Conservation (phyloP, 1,140 invertebrate species). For the Leptonema lineaticorne region DNA sequence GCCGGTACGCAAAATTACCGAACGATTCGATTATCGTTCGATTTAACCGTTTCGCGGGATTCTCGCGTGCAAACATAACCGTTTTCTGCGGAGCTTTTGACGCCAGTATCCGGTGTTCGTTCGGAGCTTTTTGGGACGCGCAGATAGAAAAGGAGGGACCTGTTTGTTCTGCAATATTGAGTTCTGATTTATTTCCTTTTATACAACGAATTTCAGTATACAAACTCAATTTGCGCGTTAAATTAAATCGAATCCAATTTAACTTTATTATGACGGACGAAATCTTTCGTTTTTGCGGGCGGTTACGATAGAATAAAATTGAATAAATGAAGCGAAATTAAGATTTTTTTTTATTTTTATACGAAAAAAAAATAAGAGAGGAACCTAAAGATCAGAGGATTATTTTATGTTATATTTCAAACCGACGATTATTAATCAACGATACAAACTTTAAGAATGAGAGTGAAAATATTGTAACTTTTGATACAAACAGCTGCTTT, state of each 20-base stretch:
- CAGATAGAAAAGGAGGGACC: not conserved
- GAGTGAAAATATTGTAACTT: no score
- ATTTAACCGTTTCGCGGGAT: slow-evolving; percentile 9
- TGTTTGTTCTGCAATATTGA: slow-evolving; percentile 23
- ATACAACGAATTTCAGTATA: slow-evolving; percentile 14
- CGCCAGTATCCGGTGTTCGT: not conserved
- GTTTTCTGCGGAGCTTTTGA: not conserved
- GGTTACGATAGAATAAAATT: not conserved
- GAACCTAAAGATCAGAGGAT: no score
- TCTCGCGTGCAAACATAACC: slow-evolving; percentile 3
- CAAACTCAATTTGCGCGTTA: slow-evolving; percentile 24
- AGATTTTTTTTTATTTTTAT: no score
- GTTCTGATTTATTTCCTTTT: slow-evolving; percentile 26
- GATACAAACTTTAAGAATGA: no score
- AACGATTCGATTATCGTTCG: not conserved
- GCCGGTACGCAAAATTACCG: no score
- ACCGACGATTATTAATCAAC: no score
- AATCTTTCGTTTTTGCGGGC: slow-evolving; percentile 1
- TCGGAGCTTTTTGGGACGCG: not conserved
- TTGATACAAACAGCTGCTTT: no score
- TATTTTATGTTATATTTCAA: no score
- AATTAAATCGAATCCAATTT: slow-evolving; percentile 27
- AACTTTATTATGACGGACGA: slow-evolving; percentile 21
- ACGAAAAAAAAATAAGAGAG: no score
- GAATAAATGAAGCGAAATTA: not conserved